Evolutionary conservation across 2,113 vertebrate genomes (phyloP).

Genomic region (Cyprinus carpio): DNA sequence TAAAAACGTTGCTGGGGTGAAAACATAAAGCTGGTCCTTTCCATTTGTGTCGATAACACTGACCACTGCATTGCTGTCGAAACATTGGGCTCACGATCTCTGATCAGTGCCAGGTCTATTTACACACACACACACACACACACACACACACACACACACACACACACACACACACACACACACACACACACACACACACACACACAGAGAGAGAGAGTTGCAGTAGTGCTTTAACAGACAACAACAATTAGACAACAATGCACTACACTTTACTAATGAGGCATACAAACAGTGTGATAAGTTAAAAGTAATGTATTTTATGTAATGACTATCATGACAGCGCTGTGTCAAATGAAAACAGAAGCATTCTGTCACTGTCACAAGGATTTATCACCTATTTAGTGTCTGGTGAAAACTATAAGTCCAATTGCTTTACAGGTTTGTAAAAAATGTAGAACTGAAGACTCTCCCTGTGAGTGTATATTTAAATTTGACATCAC

Average conservation of each 20-base stretch:
- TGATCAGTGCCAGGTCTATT: not conserved
- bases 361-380: not conserved
- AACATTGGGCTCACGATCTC: not conserved
- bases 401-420: not conserved
- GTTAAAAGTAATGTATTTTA: not conserved
- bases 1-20: not conserved
- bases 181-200: too few relatives aligned
- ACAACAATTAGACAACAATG: not conserved
- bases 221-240: not conserved
- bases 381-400: not conserved
- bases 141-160: too few relatives aligned
- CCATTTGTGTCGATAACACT: not conserved
- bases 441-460: not conserved
- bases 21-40: not conserved
- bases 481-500: not conserved
- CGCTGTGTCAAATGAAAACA: not conserved
- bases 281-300: not conserved
- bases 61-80: not conserved
- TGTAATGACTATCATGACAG: constrained; percentile 4
- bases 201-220: too few relatives aligned
- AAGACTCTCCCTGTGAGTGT: not conserved
- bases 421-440: not conserved
- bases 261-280: not conserved
- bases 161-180: too few relatives aligned
- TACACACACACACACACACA: not conserved